Evolutionary conservation across 2,888 invertebrate genomes (phyloP), one percentile per base, ranked within the genome.

Genomic region (Eremobia ochroleuca): DNA sequence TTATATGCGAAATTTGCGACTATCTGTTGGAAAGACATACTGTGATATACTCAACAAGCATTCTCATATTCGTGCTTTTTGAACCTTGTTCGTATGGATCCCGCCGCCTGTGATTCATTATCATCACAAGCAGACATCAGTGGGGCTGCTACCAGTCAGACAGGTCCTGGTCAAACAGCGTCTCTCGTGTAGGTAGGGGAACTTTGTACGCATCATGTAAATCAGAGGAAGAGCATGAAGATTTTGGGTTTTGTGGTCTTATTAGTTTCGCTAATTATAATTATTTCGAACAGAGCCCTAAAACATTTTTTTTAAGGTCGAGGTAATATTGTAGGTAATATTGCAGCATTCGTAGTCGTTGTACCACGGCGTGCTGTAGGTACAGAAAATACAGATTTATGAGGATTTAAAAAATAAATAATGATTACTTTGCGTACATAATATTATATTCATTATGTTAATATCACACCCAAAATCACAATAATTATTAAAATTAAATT

Each of bases 401-500:
- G 37, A 25, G 34, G 37, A 2, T 49, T n/a, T 1, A 1, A 59
- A 37, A 66, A 77, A 18, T 0, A 59, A 21, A 28, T 28, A 2
- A 0, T 15, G 1, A 15, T 28, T 13, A 64, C 1, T 68, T 31
- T 46, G 15, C 8, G 18, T 43, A 68, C n/a, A 70, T 37, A 74
- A 62, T 40, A 55, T 52, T 40, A 55, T 52, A 69, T 64, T 82
- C 71, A 59, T 82, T 76, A 73, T 40, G 15, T 58, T 85, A 85
- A 84, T 85, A 85, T 87, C 88, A 87, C 77, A 76, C 72, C 64
- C 81, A 83, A 82, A 82, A 88, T 87, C 76, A 88, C 82, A 88
- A 82, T 81, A 71, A 77, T 68, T 58, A 65, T 58, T 67, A 82
- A 40, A 28, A 66, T 49, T 69, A 15, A 61, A 43, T 71, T 34